Evolutionary conservation across 2,888 invertebrate species (phyloP), one percentile per base, ranked within the genome.

Genomic region (Dilophus febrilis): DNA sequence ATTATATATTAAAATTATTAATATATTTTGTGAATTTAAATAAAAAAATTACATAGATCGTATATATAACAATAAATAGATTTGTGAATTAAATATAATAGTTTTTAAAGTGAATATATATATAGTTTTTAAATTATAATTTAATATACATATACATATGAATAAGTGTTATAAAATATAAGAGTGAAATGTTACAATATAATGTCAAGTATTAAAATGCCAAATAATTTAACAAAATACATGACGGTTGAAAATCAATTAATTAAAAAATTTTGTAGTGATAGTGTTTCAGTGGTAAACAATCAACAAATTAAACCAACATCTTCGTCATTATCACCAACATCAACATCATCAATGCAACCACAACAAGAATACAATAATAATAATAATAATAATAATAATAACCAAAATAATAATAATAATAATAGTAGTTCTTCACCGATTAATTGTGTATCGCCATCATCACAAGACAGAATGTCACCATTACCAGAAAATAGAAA

Each of bases 171-270:
- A n/a, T n/a, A n/a, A n/a, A n/a, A n/a, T n/a, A n/a, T n/a, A n/a
- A n/a, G n/a, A n/a, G 22, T 22, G 22, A 22, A 22, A 22, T 22
- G 14, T 38, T 33, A 34, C 29, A 44, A 40, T 49, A 57, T 50
- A 47, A 60, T 60, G 60, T 59, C 61, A 45, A 60, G 59, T 56
- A 61, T 52, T 44, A 61, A 60, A 54, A 57, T 61, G 50, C 57
- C 58, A 36, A 57, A 58, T 53, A 54, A 18, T 44, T 49, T 58
- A 42, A 54, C 56, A 40, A 57, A 58, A 37, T 55, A 60, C 47
- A 49, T 61, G 10, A 55, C 54, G 47, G 56, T 58, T 32, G 17
- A 41, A 3, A 52, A 36, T 45, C 48, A 41, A 46, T 51, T 51
- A 11, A 26, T 50, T 46, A 41, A 50, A 46, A 53, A 54, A 44